A percentile compares a stretch with the other conserved stretches of the same genome.
phyloP scores from a whole-genome alignment of 2,113 vertebrate genomes.

The Myiozetetes cayanensis region DNA sequence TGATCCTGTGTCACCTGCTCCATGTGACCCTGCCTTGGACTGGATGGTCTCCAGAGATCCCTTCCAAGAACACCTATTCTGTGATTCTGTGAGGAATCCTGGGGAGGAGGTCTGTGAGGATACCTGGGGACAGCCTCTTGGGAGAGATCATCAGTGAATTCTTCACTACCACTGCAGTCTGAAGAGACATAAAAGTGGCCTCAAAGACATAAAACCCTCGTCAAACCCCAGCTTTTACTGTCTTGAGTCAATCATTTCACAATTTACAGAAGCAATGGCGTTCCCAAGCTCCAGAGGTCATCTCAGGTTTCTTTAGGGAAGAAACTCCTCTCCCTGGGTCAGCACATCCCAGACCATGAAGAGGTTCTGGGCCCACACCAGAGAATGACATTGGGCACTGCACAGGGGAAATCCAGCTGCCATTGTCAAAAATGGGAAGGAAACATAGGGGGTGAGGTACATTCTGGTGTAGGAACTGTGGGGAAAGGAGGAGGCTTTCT shows the following conservation, averaged over 20 bases:
- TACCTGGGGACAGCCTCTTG: rapidly evolving
- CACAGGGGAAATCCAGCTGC: background rate
- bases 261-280: background rate
- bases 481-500: background rate
- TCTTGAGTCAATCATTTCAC: background rate
- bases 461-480: rapidly evolving
- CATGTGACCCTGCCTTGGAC: background rate
- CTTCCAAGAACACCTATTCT: background rate
- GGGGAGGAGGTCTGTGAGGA: background rate
- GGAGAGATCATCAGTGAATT: rapidly evolving
- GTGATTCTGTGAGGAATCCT: background rate
- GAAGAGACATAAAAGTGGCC: background rate
- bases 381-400: rapidly evolving
- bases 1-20: background rate
- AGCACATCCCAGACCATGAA: rapidly evolving
- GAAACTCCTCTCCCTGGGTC: background rate
- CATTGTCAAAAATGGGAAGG: background rate
- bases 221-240: background rate
- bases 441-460: background rate
- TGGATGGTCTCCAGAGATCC: background rate
- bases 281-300: background rate
- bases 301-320: background rate
- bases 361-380: background rate
- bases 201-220: background rate
- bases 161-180: no score